phyloP scores from a whole-genome alignment of 2,797 vertebrate species.

The Scolopax bukidnonensis region DNA sequence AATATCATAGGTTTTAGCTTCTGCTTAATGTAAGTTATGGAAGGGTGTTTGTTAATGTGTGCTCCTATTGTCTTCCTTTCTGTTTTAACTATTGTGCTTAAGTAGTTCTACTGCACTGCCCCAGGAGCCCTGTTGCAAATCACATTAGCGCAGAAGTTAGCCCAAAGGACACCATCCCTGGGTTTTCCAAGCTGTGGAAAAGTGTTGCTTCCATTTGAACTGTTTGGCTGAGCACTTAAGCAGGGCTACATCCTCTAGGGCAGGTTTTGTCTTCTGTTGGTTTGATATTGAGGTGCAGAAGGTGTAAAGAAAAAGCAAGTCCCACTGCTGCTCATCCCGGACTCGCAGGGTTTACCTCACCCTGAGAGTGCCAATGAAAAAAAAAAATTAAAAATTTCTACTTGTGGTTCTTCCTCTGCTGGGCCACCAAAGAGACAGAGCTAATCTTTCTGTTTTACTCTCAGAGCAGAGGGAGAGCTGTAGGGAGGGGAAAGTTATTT shows the following conservation, averaged over 20 bases:
- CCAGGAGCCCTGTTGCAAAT: background rate
- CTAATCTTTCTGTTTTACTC: background rate
- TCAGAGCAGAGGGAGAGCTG: background rate
- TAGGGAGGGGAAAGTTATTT: background rate
- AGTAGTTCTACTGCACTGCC: background rate
- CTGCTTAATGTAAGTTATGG: background rate
- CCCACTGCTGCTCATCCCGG: background rate
- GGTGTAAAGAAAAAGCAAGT: background rate
- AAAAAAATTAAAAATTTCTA: background rate
- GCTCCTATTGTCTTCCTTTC: background rate
- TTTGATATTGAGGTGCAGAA: background rate
- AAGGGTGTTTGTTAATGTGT: background rate
- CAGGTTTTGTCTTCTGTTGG: background rate
- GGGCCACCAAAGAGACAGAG: background rate
- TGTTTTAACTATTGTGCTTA: background rate
- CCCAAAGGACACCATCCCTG: background rate
- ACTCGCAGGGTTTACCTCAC: background rate
- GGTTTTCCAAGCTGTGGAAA: background rate
- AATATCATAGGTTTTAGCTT: background rate
- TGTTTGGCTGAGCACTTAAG: background rate
- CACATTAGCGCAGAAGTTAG: background rate
- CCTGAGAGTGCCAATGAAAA: background rate
- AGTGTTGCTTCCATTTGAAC: background rate
- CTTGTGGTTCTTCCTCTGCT: background rate
- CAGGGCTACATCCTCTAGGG: background rate